These are phyloP conservation scores for Cryptoleucopteryx plumbea DNA, from an alignment of 2,113 vertebrate genomes.

Conservation along the genomic window DNA sequence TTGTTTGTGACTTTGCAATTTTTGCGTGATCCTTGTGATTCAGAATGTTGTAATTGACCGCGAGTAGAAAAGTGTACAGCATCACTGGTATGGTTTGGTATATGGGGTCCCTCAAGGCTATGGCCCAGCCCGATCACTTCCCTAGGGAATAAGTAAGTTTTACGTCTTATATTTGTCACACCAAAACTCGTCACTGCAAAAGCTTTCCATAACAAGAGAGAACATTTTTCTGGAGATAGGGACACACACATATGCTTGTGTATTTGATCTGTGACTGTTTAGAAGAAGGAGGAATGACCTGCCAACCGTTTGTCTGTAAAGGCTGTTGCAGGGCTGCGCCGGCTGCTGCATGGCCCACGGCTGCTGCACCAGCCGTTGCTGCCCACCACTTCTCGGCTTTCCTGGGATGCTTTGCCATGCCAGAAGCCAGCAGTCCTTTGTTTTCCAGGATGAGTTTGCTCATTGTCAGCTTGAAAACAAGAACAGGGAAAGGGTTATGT, in stretches of 20 bases:
- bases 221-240: not conserved
- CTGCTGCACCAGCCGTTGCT: not conserved
- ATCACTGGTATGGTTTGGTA: not conserved
- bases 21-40: not conserved
- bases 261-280: not conserved
- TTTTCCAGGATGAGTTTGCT: not conserved
- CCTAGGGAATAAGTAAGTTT: not conserved
- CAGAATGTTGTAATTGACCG: not conserved
- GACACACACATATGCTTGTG: accelerated
- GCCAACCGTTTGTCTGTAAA: not conserved
- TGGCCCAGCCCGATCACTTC: not conserved
- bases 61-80: not conserved
- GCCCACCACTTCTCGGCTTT: not conserved
- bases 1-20: not conserved
- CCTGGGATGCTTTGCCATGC: not conserved
- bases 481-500: not conserved
- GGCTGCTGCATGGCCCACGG: not conserved
- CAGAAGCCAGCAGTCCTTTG: not conserved
- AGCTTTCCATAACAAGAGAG: not conserved
- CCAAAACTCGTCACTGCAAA: not conserved
- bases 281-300: not conserved
- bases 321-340: not conserved
- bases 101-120: not conserved
- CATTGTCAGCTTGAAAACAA: not conserved
- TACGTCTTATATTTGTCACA: not conserved